Conservation (phyloP, 1,140 invertebrate genomes). For the Physella acuta region DNA sequence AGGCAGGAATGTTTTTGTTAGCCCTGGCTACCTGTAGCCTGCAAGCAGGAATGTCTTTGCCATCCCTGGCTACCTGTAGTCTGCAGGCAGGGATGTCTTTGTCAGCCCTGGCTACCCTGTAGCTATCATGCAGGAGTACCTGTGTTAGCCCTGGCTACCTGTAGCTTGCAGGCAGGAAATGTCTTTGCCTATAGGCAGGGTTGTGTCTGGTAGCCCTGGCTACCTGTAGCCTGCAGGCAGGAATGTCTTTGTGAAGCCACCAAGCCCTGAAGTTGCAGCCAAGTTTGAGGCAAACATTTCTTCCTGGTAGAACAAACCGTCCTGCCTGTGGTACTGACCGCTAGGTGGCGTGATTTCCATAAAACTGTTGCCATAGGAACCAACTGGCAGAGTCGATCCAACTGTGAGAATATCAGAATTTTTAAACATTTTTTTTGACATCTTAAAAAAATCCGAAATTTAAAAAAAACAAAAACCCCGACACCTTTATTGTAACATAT, state of each 20-base stretch:
- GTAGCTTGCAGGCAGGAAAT: no score
- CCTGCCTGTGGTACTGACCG: constrained; percentile 7
- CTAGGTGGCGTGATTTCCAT: constrained; percentile 18
- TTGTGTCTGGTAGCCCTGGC: no score
- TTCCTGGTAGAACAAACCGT: constrained; percentile 17
- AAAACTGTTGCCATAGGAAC: constrained; percentile 15
- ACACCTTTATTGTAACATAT: background rate
- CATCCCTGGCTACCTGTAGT: no score
- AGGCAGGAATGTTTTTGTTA: constrained; percentile 3
- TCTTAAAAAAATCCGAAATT: no score
- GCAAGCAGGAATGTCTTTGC: no score
- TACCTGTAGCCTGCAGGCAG: constrained; percentile 3
- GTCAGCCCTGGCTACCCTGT: no score
- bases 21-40: no score
- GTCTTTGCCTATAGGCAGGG: no score
- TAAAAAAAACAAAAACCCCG: background rate
- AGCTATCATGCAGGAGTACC: no score
- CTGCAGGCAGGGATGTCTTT: no score
- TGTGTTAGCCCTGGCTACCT: no score
- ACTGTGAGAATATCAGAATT: background rate
- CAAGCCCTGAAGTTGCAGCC: constrained; percentile 8
- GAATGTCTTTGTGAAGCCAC: constrained; percentile 10
- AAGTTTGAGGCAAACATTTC: constrained; percentile 14
- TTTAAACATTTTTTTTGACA: no score
- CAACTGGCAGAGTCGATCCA: constrained; percentile 1